A percentile compares a stretch with the other conserved stretches of the same genome.
Conservation (phyloP, 1,140 invertebrate species). For the Probaryconus sp. region DNA sequence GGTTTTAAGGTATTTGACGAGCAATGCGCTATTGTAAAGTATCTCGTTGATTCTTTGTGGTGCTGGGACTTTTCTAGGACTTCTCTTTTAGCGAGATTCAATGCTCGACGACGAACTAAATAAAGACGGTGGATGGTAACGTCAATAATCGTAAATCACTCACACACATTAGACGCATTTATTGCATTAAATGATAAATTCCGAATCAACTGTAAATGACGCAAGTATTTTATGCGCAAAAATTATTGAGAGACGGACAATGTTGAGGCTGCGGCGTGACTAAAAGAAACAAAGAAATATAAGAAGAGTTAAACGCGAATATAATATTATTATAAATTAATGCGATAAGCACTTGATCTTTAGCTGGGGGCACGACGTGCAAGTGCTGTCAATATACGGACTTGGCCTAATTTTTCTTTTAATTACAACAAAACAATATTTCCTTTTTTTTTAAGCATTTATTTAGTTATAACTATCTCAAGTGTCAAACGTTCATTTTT, state of each 20-base stretch:
- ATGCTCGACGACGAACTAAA: slow-evolving; percentile 27
- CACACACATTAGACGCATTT: slow-evolving; percentile 24
- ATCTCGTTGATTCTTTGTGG: slow-evolving; percentile 61
- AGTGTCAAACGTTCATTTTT: too few species aligned
- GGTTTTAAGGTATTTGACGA: slow-evolving; percentile 52
- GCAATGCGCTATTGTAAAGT: slow-evolving; percentile 43
- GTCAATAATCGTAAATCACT: slow-evolving; percentile 50
- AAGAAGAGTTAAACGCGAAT: slow-evolving; percentile 57
- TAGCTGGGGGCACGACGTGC: slow-evolving; percentile 58
- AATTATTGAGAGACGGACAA: slow-evolving; percentile 26
- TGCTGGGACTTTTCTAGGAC: slow-evolving; percentile 59
- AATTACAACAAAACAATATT: too few species aligned
- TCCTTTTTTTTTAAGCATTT: too few species aligned
- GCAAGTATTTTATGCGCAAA: slow-evolving; percentile 22
- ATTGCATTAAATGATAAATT: slow-evolving; percentile 24
- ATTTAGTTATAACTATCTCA: too few species aligned
- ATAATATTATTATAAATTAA: slow-evolving; percentile 65
- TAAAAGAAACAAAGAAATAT: slow-evolving; percentile 48
- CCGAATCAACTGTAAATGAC: slow-evolving; percentile 27
- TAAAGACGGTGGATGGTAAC: slow-evolving; percentile 32
- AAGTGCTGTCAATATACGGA: slow-evolving; percentile 37
- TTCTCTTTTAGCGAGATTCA: slow-evolving; percentile 43
- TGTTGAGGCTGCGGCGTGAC: slow-evolving; percentile 58
- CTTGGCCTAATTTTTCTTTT: not conserved
- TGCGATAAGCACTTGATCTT: slow-evolving; percentile 56